Percentiles rank a stretch among this genome's conserved stretches.
Conservation (phyloP, 2,888 invertebrate genomes). For the Drosophila pegasa region DNA sequence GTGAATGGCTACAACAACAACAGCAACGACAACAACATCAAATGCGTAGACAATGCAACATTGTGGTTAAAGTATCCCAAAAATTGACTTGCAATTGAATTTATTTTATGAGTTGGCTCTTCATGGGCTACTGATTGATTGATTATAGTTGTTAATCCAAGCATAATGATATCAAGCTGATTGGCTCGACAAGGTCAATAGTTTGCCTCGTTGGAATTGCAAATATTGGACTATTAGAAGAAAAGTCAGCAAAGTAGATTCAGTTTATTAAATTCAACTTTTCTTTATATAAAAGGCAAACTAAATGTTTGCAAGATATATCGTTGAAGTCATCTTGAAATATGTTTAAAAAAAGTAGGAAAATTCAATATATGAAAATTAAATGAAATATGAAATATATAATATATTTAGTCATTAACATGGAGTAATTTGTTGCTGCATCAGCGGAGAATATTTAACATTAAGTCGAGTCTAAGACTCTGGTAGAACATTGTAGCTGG, state of each 20-base stretch:
- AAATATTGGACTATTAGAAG: background rate
- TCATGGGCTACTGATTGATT: constrained; percentile 35
- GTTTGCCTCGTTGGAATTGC: background rate
- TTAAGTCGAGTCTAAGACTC: background rate
- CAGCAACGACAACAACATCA: constrained; percentile 19
- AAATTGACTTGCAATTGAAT: constrained; percentile 58
- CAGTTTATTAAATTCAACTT: background rate
- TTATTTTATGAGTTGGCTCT: constrained; percentile 28
- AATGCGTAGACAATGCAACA: constrained; percentile 53
- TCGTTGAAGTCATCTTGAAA: no score
- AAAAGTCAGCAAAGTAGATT: background rate
- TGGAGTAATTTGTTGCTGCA: constrained; percentile 2
- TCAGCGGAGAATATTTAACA: constrained; percentile 1
- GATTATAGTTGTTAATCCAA: constrained; percentile 22
- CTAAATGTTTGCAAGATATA: background rate
- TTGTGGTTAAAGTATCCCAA: constrained; percentile 38
- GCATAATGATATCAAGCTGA: constrained; percentile 15
- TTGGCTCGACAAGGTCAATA: constrained; percentile 33
- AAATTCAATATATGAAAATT: constrained; percentile 2
- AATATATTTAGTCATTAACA: no score
- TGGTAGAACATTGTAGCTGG: constrained; percentile 6
- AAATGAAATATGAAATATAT: no score
- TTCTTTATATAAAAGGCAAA: background rate
- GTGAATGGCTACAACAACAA: constrained; percentile 35
- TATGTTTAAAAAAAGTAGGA: no score